These are phyloP conservation scores for Lonchura striata DNA, from an alignment of 2,113 vertebrate genomes.

Conservation along the genomic window DNA sequence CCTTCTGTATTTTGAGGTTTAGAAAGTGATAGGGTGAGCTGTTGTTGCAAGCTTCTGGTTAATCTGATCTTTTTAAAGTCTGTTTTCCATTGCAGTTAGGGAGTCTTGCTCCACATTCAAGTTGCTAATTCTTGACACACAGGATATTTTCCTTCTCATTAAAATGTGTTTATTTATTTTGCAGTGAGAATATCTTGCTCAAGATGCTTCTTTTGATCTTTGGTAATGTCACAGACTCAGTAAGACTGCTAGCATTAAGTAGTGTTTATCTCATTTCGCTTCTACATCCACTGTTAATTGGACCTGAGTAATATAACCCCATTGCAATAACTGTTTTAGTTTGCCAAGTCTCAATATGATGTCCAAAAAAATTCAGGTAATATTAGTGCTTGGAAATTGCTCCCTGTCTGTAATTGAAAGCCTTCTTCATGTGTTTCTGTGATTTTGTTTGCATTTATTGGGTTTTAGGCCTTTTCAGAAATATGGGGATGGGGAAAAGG, in stretches of 20 bases:
- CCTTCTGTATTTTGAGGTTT: conserved; percentile 1
- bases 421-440: not conserved
- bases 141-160: conserved; percentile 41
- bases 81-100: not conserved
- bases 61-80: conserved; percentile 15
- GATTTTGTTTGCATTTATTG: conserved; percentile 32
- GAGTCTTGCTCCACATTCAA: not conserved
- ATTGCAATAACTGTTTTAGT: not conserved
- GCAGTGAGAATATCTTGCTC: not conserved
- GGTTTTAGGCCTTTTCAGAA: not conserved
- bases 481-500: not conserved
- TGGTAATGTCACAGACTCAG: not conserved
- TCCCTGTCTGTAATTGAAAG: not conserved
- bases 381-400: not conserved
- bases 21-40: not conserved
- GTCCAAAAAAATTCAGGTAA: not conserved
- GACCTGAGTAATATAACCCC: not conserved
- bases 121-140: not conserved
- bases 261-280: conserved; percentile 23
- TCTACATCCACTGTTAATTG: conserved; percentile 15
- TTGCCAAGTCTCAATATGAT: not conserved
- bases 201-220: conserved; percentile 45
- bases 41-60: not conserved
- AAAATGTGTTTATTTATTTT: conserved; percentile 62
- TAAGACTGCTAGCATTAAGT: not conserved